Conservation (phyloP, 2,113 vertebrate species). For the Malurus alboscapulatus region DNA sequence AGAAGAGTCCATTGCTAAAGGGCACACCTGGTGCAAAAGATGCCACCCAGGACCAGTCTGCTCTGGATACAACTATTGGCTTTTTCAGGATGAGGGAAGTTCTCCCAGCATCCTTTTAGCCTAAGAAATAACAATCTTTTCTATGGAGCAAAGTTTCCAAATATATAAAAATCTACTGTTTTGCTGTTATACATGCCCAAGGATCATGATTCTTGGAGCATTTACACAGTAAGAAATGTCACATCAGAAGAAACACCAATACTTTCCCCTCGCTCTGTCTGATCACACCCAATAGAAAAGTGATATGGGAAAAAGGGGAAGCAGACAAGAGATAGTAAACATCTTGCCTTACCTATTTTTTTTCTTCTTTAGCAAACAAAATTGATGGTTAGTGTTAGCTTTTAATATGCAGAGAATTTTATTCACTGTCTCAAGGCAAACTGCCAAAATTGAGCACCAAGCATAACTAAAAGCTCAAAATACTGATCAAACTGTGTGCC, state of each 20-base stretch:
- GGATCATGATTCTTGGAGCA: neutral
- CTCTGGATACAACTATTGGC: neutral
- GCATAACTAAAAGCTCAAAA: neutral
- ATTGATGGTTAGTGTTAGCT: neutral
- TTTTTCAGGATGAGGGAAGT: neutral
- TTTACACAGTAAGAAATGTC: neutral
- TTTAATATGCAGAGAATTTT: neutral
- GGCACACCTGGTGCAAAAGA: accelerated
- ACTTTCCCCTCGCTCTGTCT: neutral
- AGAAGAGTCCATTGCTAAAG: neutral
- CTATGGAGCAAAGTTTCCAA: neutral
- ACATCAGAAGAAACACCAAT: neutral
- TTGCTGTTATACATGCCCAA: neutral
- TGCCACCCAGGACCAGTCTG: neutral
- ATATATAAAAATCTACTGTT: neutral
- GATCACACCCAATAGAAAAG: neutral
- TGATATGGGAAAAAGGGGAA: neutral
- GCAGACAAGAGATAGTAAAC: neutral
- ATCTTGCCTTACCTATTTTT: neutral
- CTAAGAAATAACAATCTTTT: neutral
- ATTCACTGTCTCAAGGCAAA: neutral
- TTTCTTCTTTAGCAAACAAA: neutral
- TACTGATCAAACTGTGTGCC: neutral
- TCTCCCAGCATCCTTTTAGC: neutral
- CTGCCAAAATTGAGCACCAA: neutral